Evolutionary conservation across 2,797 vertebrate species (phyloP).

Genomic region (Enteromius afrohamiltoni): DNA sequence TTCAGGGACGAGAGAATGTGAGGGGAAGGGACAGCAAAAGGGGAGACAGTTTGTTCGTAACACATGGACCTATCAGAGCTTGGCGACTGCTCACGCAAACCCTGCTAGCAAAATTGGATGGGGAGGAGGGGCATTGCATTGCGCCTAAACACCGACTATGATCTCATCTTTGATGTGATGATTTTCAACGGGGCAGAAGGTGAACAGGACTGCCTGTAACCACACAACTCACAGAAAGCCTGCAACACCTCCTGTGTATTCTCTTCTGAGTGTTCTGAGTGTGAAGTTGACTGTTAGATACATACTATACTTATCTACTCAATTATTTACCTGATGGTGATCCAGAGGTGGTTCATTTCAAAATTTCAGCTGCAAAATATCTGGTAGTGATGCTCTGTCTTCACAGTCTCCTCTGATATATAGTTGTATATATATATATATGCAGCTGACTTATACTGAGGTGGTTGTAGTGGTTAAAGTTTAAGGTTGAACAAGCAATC

Average conservation of each 20-base stretch:
- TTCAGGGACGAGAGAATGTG: conserved; percentile 12
- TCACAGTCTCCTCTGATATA: background rate
- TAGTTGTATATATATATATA: background rate
- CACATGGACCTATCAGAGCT: conserved; percentile 29
- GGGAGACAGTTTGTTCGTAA: conserved; percentile 2
- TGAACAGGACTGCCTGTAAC: background rate
- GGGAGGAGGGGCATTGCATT: background rate
- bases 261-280: background rate
- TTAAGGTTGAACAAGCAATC: background rate
- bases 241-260: background rate
- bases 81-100: background rate
- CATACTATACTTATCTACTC: background rate
- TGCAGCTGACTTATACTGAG: background rate
- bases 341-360: background rate
- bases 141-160: conserved; percentile 24
- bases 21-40: conserved; percentile 16
- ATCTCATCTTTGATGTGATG: conserved; percentile 49
- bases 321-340: background rate
- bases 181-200: conserved; percentile 32
- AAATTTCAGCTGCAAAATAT: background rate
- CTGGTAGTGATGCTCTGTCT: background rate
- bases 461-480: background rate
- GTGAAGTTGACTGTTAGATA: background rate
- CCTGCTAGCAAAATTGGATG: background rate
- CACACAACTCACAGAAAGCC: conserved; percentile 6